Percentiles rank a stretch among this genome's conserved stretches.
These are phyloP conservation scores for Tribolium castaneum DNA, from an alignment of 1,140 invertebrate species.

Conservation along the genomic window DNA sequence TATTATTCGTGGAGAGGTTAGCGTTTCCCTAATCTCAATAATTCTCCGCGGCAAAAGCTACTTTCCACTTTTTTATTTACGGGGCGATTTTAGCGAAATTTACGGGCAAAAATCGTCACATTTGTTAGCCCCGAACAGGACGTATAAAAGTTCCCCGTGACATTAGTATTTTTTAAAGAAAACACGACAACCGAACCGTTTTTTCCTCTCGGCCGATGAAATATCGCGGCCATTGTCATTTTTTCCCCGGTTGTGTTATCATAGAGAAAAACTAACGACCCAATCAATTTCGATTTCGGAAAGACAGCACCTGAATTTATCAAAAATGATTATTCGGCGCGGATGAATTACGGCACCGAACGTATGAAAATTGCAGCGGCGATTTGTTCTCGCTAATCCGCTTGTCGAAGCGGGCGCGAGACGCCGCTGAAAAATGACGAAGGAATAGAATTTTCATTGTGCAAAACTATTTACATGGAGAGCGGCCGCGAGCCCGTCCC, in stretches of 20 bases:
- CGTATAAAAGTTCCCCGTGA: conserved; percentile 7
- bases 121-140: conserved; percentile 2
- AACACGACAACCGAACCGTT: neutral
- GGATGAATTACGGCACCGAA: no score
- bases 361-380: no score
- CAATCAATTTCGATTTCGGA: neutral
- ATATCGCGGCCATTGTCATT: conserved; percentile 23
- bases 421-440: conserved; percentile 7
- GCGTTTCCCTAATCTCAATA: conserved; percentile 23
- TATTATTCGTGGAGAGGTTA: conserved; percentile 21
- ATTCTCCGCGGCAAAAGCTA: neutral
- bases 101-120: conserved; percentile 3
- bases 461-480: conserved; percentile 40
- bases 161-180: conserved; percentile 27
- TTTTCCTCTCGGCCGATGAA: conserved; percentile 3
- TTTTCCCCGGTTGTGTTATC: conserved; percentile 9
- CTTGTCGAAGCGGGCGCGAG: neutral
- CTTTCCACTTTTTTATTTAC: conserved; percentile 4
- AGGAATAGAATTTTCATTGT: conserved; percentile 31
- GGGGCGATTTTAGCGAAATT: conserved; percentile 11
- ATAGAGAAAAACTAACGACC: conserved; percentile 9
- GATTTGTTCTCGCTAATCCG: neutral
- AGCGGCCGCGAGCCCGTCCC: conserved; percentile 4
- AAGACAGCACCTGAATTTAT: conserved; percentile 1
- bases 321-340: neutral